Conservation (phyloP, 1,140 invertebrate species). For the Macrocentrus cingulum region DNA sequence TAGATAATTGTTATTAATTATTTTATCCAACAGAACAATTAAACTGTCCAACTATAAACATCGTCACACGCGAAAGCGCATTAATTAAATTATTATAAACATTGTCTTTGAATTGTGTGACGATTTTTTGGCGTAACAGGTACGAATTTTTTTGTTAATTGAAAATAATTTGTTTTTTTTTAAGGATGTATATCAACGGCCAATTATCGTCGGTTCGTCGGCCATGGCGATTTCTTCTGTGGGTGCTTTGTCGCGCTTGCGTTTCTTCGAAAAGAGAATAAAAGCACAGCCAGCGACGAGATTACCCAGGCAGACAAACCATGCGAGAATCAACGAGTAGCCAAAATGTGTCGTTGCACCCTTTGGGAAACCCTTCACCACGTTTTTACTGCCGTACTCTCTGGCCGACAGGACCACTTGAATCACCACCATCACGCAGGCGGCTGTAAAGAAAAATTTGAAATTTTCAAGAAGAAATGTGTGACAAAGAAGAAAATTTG, state of each 20-base stretch:
- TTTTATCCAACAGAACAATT: too few relatives aligned
- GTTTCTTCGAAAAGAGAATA: slow-evolving; percentile 78
- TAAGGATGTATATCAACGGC: slow-evolving; percentile 63
- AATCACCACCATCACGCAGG: slow-evolving; percentile 75
- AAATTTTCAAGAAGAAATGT: slow-evolving; percentile 24
- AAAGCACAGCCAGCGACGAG: slow-evolving; percentile 71
- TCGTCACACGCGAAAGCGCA: neutral
- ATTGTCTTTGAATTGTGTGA: slow-evolving; percentile 9
- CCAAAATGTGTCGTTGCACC: slow-evolving; percentile 67
- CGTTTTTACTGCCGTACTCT: slow-evolving; percentile 69
- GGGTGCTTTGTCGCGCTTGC: slow-evolving; percentile 78
- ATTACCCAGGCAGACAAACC: slow-evolving; percentile 77
- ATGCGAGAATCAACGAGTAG: slow-evolving; percentile 77
- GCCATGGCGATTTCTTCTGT: slow-evolving; percentile 79
- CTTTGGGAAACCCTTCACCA: slow-evolving; percentile 70
- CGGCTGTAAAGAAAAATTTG: slow-evolving; percentile 59
- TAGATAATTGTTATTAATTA: too few relatives aligned
- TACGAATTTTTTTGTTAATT: neutral
- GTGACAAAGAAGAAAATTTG: slow-evolving; percentile 30
- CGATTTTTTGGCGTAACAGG: neutral
- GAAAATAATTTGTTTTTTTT: slow-evolving; percentile 9
- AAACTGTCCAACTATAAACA: too few relatives aligned
- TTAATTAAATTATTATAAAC: slow-evolving; percentile 5
- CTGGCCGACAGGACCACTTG: slow-evolving; percentile 76
- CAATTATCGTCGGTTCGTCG: slow-evolving; percentile 81